phyloP scores from a whole-genome alignment of 2,888 invertebrate species.

The Dryobotodes eremita region DNA sequence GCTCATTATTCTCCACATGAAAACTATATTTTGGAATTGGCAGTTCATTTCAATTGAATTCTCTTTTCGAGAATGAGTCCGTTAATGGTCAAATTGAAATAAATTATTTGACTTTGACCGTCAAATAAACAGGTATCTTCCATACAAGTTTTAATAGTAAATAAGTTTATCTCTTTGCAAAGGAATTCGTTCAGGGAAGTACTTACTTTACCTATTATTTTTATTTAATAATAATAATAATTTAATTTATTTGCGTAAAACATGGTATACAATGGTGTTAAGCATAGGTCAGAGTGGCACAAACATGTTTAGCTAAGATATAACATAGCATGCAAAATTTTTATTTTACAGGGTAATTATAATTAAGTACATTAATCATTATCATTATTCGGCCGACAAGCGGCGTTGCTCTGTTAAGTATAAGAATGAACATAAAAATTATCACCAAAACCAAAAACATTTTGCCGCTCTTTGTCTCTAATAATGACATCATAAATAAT shows the following conservation, averaged over 20 bases:
- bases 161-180: neutral
- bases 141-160: neutral
- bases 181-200: no score
- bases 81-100: neutral
- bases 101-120: neutral
- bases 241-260: no score
- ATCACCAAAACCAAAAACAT: neutral
- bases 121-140: neutral
- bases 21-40: neutral
- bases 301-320: no score
- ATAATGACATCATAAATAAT: no score
- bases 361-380: no score
- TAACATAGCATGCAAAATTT: no score
- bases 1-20: neutral
- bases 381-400: neutral
- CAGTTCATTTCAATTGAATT: neutral
- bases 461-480: no score
- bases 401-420: neutral
- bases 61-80: neutral
- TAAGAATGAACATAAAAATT: neutral
- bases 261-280: no score
- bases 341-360: no score
- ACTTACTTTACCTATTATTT: neutral
- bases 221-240: no score
- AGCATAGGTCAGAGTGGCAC: no score